Conservation (phyloP, 2,888 invertebrate genomes). For the Celastrina argiolus region DNA sequence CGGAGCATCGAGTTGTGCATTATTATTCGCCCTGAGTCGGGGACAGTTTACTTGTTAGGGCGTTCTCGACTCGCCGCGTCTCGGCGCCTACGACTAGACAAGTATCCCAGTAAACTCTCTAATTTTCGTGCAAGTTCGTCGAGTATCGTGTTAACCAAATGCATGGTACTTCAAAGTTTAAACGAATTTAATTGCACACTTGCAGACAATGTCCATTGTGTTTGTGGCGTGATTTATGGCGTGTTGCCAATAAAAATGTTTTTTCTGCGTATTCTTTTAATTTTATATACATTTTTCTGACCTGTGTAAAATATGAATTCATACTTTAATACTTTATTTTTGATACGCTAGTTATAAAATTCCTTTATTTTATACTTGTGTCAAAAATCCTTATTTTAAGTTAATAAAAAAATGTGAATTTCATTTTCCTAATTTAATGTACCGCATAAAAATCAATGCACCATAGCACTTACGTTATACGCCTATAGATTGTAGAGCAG, state of each 20-base stretch:
- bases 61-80: slow-evolving; percentile 35
- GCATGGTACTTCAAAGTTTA: slow-evolving; percentile 21
- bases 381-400: too few relatives aligned
- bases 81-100: slow-evolving; percentile 47
- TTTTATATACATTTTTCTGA: too few relatives aligned
- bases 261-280: neutral
- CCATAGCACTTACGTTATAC: neutral
- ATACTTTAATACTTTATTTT: too few relatives aligned
- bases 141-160: slow-evolving; percentile 32
- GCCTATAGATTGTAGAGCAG: slow-evolving; percentile 18
- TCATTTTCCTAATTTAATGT: too few relatives aligned
- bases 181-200: slow-evolving; percentile 19
- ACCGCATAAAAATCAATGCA: neutral
- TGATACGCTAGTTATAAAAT: too few relatives aligned
- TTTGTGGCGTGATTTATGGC: slow-evolving; percentile 6
- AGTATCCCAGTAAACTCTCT: slow-evolving; percentile 55
- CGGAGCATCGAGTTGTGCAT: slow-evolving; percentile 36
- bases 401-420: too few relatives aligned
- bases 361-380: too few relatives aligned
- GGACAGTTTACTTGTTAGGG: slow-evolving; percentile 56
- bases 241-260: neutral
- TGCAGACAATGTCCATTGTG: slow-evolving; percentile 16
- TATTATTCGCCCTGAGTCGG: slow-evolving; percentile 43
- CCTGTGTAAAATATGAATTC: too few relatives aligned
- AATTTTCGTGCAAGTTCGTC: slow-evolving; percentile 44